Base-by-base conservation (phyloP, 2,113 vertebrate genomes). In the Ammodytes marinus region DNA sequence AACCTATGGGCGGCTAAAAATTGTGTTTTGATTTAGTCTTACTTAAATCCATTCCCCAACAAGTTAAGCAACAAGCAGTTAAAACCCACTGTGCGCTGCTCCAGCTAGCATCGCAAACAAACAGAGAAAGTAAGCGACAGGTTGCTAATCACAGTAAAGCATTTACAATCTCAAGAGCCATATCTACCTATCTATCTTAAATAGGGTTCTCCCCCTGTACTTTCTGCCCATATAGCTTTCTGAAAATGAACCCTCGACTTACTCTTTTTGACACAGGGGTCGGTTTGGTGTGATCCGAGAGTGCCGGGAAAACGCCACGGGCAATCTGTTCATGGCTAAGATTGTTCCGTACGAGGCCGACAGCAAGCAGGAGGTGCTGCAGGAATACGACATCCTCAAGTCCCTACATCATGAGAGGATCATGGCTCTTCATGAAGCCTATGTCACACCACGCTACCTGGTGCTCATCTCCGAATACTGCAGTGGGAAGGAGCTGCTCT, bases 351-450 rank as follows among this genome's bases (percentile, higher is more conserved):
- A 99, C 0, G 97, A 97, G n/a, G 94, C 93, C 0, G 97, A 99
- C 72, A 95, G 88, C 92, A 99, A 98, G 88, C 96, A 96, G 79
- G 85, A 64, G 0, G 97, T 98, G 64, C 95, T 99, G 54, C 98
- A 98, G 92, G 98, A 99, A 67, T 99, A 99, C 0, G 98, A 99
- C 89, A 97, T 99, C 88, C 96, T 99, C 35, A 98, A 99, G 84
- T 96, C 96, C 0, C 95, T 99, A 64, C 98, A 98, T 80, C 97
- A 99, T 0, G 97, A 99, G 58, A 95, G 95, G 84, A 95, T 99
- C 91, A 99, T 99, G 98, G 94, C 96, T 17, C 94, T 99, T 61
- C 98, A 99, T 0, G 98, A 99, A 84, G 98, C 98, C 0, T 99
- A 99, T 71, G 98, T 99, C 93, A 99, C 98, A 0, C 98, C 98